A percentile compares a stretch with the other conserved stretches of the same genome.
Conservation (phyloP, 1,140 invertebrate genomes). For the Carcinoscorpius rotundicauda region DNA sequence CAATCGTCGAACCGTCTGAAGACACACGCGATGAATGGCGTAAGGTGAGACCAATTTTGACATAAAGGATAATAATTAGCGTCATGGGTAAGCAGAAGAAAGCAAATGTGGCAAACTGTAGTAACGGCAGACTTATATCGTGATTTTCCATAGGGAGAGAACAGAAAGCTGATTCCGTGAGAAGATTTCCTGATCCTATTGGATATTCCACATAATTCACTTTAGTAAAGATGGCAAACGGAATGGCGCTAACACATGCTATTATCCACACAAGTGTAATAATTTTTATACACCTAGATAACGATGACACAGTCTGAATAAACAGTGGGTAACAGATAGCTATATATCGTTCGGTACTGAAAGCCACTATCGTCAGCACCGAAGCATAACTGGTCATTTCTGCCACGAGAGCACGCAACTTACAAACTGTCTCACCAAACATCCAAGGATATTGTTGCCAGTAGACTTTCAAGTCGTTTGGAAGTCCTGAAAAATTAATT, state of each 20-base stretch:
- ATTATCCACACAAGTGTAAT: constrained; percentile 63
- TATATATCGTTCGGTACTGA: constrained; percentile 50
- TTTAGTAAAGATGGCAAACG: constrained; percentile 44
- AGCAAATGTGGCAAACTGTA: constrained; percentile 25
- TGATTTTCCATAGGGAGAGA: constrained; percentile 36
- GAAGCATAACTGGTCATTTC: constrained; percentile 41
- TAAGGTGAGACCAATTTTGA: constrained; percentile 33
- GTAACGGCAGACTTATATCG: constrained; percentile 8
- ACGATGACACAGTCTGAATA: constrained; percentile 56
- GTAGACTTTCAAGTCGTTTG: constrained; percentile 34
- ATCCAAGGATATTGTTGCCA: constrained; percentile 38
- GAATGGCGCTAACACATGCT: constrained; percentile 57
- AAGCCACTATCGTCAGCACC: constrained; percentile 68
- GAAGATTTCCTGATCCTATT: constrained; percentile 3
- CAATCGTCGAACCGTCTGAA: background rate
- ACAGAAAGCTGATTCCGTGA: constrained; percentile 57
- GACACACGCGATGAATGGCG: constrained; percentile 5
- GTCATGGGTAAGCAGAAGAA: constrained; percentile 17
- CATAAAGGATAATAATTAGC: constrained; percentile 15
- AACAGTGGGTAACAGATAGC: constrained; percentile 85
- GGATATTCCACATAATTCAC: constrained; percentile 19
- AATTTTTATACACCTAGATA: constrained; percentile 60
- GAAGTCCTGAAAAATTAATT: constrained; percentile 26
- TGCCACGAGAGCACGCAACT: constrained; percentile 32
- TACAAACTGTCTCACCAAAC: constrained; percentile 35